phyloP scores from a whole-genome alignment of 2,888 invertebrate genomes.

The Andrena camellia region DNA sequence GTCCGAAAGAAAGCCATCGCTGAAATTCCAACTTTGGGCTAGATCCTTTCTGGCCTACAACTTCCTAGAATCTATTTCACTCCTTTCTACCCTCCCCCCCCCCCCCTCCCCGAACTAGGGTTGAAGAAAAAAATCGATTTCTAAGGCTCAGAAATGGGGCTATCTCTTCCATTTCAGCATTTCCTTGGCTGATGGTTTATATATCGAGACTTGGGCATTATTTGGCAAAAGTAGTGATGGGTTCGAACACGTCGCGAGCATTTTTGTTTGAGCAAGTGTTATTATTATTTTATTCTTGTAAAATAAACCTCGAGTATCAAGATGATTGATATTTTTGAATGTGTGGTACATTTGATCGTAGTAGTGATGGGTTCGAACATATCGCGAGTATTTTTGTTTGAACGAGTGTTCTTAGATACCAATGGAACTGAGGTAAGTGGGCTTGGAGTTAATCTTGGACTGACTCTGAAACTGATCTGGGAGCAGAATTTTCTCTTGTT shows the following conservation, averaged over 20 bases:
- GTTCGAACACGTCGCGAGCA: not conserved
- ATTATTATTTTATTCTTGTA: not conserved
- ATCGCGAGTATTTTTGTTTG: not conserved
- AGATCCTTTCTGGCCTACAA: not conserved
- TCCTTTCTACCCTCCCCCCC: not conserved
- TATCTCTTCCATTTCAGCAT: not conserved
- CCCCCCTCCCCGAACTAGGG: too few relatives aligned
- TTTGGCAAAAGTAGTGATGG: not conserved
- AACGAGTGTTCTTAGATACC: not conserved
- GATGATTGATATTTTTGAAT: not conserved
- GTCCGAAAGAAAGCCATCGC: conserved; percentile 35
- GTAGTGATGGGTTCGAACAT: not conserved
- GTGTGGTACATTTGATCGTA: not conserved
- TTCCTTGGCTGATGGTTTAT: not conserved
- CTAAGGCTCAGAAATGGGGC: too few relatives aligned
- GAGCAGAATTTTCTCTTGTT: too few relatives aligned
- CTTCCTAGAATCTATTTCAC: not conserved
- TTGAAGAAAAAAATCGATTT: too few relatives aligned
- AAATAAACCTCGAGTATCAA: not conserved
- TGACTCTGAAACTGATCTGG: too few relatives aligned
- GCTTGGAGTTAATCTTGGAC: too few relatives aligned
- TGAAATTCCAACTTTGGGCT: conserved; percentile 33
- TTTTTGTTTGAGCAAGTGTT: not conserved
- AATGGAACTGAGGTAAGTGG: too few relatives aligned
- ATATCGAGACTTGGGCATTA: not conserved